These are phyloP conservation scores for Cheirogaleus medius DNA, from an alignment of 2,113 vertebrate genomes.

Conservation along the genomic window DNA sequence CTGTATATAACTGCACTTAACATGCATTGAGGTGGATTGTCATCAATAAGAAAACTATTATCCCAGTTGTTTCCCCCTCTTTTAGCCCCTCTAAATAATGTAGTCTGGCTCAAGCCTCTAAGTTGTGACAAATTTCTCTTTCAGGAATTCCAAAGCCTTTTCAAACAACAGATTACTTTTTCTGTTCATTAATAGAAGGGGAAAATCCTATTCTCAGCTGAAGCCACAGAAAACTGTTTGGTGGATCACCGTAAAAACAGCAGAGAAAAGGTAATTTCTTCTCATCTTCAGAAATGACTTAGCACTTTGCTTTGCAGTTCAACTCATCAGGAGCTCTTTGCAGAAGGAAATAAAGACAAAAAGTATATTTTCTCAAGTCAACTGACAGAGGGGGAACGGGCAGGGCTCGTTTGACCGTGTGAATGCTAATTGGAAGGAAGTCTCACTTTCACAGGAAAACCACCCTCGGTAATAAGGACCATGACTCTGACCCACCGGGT, in stretches of 20 bases:
- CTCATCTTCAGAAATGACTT: neutral
- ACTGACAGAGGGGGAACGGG: neutral
- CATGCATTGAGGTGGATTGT: neutral
- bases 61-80: neutral
- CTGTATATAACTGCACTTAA: neutral
- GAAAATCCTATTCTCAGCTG: neutral
- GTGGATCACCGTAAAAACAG: neutral
- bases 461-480: constrained; percentile 77
- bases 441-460: constrained; percentile 81
- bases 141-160: neutral
- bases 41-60: neutral
- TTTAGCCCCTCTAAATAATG: neutral
- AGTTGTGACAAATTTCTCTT: neutral
- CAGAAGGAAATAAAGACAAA: neutral
- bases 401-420: neutral
- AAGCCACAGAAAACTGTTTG: constrained; percentile 19
- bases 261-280: neutral
- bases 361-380: neutral
- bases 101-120: neutral
- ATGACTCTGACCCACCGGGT: constrained; percentile 77
- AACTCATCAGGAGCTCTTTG: neutral
- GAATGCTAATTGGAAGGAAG: constrained; percentile 81
- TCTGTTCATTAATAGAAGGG: neutral
- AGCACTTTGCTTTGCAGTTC: neutral
- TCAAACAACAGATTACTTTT: neutral